Percentiles rank a stretch among this genome's conserved stretches.
phyloP scores from a whole-genome alignment of 2,113 vertebrate genomes.

The Reinhardtius hippoglossoides region DNA sequence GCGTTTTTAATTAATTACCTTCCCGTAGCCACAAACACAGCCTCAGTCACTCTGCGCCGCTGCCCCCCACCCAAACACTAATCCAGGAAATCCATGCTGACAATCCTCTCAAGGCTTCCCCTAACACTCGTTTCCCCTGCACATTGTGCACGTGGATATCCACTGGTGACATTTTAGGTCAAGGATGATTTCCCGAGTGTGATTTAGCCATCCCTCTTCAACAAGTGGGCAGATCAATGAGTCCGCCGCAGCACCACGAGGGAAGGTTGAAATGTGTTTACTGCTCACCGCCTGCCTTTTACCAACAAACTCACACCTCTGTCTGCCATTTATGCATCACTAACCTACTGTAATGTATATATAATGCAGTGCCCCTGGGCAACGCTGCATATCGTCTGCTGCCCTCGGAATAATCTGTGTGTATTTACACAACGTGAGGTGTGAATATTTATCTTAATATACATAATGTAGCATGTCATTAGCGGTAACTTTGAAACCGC shows the following conservation, averaged over 20 bases:
- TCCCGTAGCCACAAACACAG: slow-evolving; percentile 62
- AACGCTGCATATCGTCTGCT: slow-evolving; percentile 9
- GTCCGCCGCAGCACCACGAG: not conserved
- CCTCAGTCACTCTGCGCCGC: slow-evolving; percentile 54
- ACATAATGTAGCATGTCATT: slow-evolving; percentile 22
- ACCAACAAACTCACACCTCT: slow-evolving; percentile 5
- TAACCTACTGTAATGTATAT: slow-evolving; percentile 14
- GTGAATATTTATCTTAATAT: slow-evolving; percentile 43
- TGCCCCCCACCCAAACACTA: slow-evolving; percentile 53
- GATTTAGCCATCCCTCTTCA: slow-evolving; percentile 20
- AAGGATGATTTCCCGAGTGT: slow-evolving; percentile 49
- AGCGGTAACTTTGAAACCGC: slow-evolving; percentile 16
- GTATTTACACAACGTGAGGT: slow-evolving; percentile 26
- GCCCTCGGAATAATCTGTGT: slow-evolving; percentile 27
- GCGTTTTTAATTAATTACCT: slow-evolving; percentile 77
- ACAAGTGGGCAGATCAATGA: slow-evolving; percentile 41
- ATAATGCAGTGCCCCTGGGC: slow-evolving; percentile 23
- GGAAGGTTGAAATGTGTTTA: slow-evolving; percentile 36
- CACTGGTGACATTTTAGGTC: slow-evolving; percentile 48
- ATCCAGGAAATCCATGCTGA: slow-evolving; percentile 70
- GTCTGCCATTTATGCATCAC: slow-evolving; percentile 40
- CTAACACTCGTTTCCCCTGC: slow-evolving; percentile 21
- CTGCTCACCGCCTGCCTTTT: slow-evolving; percentile 13
- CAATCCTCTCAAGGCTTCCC: slow-evolving; percentile 62
- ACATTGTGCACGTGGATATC: slow-evolving; percentile 28